phyloP scores from a whole-genome alignment of 2,888 invertebrate species.

The Selenia dentaria region DNA sequence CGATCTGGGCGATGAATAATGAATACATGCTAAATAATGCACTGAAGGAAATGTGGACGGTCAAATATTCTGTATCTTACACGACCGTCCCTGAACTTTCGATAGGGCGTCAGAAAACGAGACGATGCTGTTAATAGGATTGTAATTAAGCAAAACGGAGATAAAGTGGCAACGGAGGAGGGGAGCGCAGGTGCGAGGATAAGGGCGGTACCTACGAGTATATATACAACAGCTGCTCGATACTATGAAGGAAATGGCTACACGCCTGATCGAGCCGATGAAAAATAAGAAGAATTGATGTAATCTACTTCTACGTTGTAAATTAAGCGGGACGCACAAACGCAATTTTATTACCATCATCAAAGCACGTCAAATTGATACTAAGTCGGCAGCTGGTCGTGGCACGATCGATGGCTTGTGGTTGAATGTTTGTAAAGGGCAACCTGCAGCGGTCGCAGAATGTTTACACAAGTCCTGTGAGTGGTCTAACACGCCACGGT shows the following conservation, averaged over 20 bases:
- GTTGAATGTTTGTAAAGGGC: constrained; percentile 50
- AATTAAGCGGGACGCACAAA: constrained; percentile 46
- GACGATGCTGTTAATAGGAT: constrained; percentile 70
- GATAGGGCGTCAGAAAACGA: constrained; percentile 52
- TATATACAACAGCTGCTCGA: constrained; percentile 76
- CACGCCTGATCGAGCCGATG: constrained; percentile 51
- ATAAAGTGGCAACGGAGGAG: constrained; percentile 48
- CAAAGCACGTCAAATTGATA: constrained; percentile 44
- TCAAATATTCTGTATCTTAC: constrained; percentile 52
- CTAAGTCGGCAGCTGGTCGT: constrained; percentile 52
- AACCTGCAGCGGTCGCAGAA: constrained; percentile 42
- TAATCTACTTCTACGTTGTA: constrained; percentile 67
- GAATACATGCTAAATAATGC: constrained; percentile 42
- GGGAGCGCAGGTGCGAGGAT: constrained; percentile 72
- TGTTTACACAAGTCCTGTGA: constrained; percentile 49
- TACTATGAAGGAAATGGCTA: constrained; percentile 63
- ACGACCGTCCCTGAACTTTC: constrained; percentile 51
- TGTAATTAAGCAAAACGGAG: constrained; percentile 65
- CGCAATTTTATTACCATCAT: constrained; percentile 39
- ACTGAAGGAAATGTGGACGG: constrained; percentile 41
- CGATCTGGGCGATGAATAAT: constrained; percentile 46
- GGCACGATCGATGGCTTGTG: constrained; percentile 32
- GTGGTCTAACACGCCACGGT: constrained; percentile 51
- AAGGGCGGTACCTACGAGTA: constrained; percentile 78
- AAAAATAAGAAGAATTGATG: constrained; percentile 51